phyloP scores from a whole-genome alignment of 2,888 invertebrate genomes.

The Leptopilina myrica region DNA sequence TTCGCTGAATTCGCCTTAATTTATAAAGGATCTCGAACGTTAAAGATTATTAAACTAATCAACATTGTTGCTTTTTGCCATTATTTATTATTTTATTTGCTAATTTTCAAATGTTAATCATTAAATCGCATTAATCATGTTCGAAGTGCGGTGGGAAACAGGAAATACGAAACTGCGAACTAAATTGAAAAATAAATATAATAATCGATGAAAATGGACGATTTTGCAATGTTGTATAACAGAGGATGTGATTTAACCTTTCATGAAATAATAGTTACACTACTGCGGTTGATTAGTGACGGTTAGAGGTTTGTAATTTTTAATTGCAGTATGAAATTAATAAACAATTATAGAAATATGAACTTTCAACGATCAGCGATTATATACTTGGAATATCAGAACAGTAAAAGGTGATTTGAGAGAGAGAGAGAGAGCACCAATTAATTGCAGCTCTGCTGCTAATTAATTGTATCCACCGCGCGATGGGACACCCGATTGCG shows the following conservation, averaged over 20 bases:
- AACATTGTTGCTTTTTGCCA: too few species aligned
- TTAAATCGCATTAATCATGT: too few species aligned
- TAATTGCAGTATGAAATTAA: background rate
- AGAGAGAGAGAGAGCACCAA: slow-evolving; percentile 31
- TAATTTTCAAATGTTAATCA: too few species aligned
- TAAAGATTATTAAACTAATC: too few species aligned
- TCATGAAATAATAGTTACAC: background rate
- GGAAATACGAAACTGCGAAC: too few species aligned
- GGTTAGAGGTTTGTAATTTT: slow-evolving; percentile 5
- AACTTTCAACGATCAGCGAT: slow-evolving; percentile 13
- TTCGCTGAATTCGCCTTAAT: too few species aligned
- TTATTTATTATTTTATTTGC: too few species aligned
- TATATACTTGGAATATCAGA: background rate
- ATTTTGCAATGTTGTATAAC: background rate
- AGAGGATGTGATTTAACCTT: background rate
- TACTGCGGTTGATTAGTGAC: background rate
- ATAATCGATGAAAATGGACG: background rate
- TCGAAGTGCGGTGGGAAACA: too few species aligned
- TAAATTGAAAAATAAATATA: too few species aligned
- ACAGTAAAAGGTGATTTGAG: slow-evolving; percentile 9
- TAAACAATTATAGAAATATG: background rate
- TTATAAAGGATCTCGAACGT: too few species aligned
- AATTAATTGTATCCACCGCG: slow-evolving; percentile 39
- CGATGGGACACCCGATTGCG: slow-evolving; percentile 38
- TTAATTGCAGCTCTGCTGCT: slow-evolving; percentile 36